Percentiles rank a stretch among this genome's conserved stretches.
Conservation (phyloP, 2,113 vertebrate genomes). For the Brevimyrus niger region DNA sequence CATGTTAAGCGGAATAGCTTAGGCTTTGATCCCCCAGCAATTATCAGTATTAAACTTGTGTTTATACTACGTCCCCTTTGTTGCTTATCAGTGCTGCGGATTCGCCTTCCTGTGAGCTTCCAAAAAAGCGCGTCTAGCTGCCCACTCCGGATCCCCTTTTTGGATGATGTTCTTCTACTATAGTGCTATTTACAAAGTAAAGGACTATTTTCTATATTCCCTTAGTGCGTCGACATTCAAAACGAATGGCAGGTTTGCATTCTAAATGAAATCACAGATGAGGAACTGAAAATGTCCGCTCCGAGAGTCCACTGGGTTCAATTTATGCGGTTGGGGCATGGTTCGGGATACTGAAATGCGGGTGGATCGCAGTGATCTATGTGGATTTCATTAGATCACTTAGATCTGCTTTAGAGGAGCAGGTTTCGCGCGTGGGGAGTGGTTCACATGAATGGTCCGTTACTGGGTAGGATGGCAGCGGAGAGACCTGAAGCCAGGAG, state of each 20-base stretch:
- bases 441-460: not conserved
- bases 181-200: not conserved
- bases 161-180: not conserved
- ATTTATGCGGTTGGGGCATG: not conserved
- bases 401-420: not conserved
- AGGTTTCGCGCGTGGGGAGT: not conserved
- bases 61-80: not conserved
- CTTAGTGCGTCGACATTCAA: not conserved
- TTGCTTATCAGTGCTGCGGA: not conserved
- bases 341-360: not conserved
- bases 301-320: not conserved
- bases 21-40: not conserved
- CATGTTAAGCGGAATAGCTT: not conserved
- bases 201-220: not conserved
- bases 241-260: not conserved
- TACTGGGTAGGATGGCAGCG: not conserved
- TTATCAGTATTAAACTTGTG: not conserved
- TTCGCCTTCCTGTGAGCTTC: not conserved
- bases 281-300: not conserved
- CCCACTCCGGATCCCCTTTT: not conserved
- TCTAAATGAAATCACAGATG: not conserved
- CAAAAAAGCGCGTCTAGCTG: not conserved
- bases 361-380: not conserved
- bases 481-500: not conserved
- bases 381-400: conserved; percentile 1